phyloP scores from a whole-genome alignment of 2,888 invertebrate genomes.

The Physocephala rufipes region DNA sequence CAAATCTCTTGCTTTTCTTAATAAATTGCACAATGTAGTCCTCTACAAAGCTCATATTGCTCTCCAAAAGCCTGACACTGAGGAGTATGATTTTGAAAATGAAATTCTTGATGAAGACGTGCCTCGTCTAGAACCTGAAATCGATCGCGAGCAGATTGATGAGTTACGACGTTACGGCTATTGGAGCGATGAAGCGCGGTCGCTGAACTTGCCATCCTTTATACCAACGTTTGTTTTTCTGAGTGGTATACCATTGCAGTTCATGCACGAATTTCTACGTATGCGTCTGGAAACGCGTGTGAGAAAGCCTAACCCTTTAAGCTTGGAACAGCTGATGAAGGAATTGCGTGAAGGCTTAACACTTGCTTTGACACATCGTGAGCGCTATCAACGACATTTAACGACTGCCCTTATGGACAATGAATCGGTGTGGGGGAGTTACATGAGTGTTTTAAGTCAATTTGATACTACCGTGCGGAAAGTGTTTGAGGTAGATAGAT shows the following conservation, averaged over 20 bases:
- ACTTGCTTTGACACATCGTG: slow-evolving; percentile 83
- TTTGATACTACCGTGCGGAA: slow-evolving; percentile 82
- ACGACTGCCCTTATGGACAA: slow-evolving; percentile 69
- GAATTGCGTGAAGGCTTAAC: slow-evolving; percentile 91
- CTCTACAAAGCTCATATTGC: slow-evolving; percentile 78
- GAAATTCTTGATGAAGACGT: slow-evolving; percentile 66
- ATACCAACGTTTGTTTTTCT: slow-evolving; percentile 86
- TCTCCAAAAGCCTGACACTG: slow-evolving; percentile 69
- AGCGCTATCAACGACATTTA: slow-evolving; percentile 77
- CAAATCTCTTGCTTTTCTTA: slow-evolving; percentile 82
- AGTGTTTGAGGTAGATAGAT: slow-evolving; percentile 71
- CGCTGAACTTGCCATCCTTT: slow-evolving; percentile 87
- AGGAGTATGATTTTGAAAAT: slow-evolving; percentile 61
- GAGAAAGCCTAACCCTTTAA: slow-evolving; percentile 83
- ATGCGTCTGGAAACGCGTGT: slow-evolving; percentile 86
- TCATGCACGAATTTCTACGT: slow-evolving; percentile 90
- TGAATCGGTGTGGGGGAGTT: slow-evolving; percentile 66
- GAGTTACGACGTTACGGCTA: slow-evolving; percentile 72
- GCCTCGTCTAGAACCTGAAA: slow-evolving; percentile 62
- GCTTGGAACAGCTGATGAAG: slow-evolving; percentile 86
- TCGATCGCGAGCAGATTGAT: slow-evolving; percentile 61
- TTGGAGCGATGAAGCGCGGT: slow-evolving; percentile 79
- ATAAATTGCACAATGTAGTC: slow-evolving; percentile 75
- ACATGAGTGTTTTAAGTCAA: slow-evolving; percentile 72
- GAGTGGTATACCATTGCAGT: slow-evolving; percentile 84